phyloP scores from a whole-genome alignment of 2,797 vertebrate species.

The Podarcis lilfordi region DNA sequence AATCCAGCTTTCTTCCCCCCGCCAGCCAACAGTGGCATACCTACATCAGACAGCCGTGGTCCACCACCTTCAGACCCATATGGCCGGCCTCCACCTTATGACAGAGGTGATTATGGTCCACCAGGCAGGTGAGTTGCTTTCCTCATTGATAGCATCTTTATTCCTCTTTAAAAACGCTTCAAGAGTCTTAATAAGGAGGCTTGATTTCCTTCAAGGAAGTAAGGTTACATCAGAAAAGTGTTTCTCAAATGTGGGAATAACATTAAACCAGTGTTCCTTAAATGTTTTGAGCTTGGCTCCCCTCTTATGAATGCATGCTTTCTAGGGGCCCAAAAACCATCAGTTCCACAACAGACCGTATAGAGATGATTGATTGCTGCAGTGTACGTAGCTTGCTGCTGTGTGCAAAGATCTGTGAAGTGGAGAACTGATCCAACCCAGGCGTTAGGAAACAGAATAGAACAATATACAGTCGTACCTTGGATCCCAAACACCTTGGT shows the following conservation, averaged over 20 bases:
- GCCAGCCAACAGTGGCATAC: constrained; percentile 93
- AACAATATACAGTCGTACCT: neutral
- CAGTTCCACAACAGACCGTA: neutral
- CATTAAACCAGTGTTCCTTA: constrained; percentile 16
- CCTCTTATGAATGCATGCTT: neutral
- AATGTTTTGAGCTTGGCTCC: neutral
- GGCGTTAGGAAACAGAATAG: neutral
- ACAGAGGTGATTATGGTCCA: constrained; percentile 96
- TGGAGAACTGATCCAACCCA: neutral
- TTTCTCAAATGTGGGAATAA: neutral
- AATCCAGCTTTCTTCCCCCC: constrained; percentile 99
- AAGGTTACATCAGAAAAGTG: constrained; percentile 17
- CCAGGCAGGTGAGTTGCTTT: constrained; percentile 89
- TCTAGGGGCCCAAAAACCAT: neutral
- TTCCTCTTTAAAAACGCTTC: constrained; percentile 18
- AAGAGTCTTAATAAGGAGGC: constrained; percentile 23
- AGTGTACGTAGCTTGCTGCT: neutral
- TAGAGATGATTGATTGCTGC: neutral
- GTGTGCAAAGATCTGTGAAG: neutral
- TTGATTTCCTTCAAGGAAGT: constrained; percentile 16
- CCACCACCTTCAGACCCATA: constrained; percentile 95
- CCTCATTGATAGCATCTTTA: constrained; percentile 43
- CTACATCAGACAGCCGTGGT: constrained; percentile 89
- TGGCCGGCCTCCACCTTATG: constrained; percentile 94
- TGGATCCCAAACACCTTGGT: too few relatives aligned